These are phyloP conservation scores for Halocynthia roretzi DNA, from an alignment of 23 tunicate genomes.

Conservation along the genomic window DNA sequence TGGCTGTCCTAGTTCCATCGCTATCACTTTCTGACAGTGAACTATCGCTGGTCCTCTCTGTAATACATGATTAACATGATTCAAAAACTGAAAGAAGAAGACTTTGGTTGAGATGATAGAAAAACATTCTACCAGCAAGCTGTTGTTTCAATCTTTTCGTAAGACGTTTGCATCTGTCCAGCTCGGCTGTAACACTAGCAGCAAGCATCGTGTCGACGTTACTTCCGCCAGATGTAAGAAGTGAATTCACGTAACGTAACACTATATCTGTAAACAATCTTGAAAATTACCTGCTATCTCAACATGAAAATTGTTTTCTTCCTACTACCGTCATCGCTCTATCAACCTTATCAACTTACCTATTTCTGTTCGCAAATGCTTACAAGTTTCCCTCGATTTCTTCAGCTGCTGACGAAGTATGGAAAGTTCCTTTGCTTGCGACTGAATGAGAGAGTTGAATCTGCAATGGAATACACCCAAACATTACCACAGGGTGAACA, in stretches of 20 bases:
- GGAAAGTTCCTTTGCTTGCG: constrained; percentile 89
- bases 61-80: not conserved
- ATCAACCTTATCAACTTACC: constrained; percentile 32
- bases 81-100: not conserved
- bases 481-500: no score
- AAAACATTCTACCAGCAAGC: constrained; percentile 6
- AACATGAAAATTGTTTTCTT: not conserved
- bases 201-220: constrained; percentile 37
- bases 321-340: not conserved
- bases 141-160: constrained; percentile 10
- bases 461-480: constrained; percentile 11
- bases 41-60: not conserved
- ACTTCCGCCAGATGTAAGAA: constrained; percentile 26
- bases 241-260: constrained; percentile 39
- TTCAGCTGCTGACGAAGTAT: constrained; percentile 40
- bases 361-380: constrained; percentile 57
- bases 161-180: constrained; percentile 46
- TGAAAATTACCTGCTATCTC: not conserved
- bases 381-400: constrained; percentile 49
- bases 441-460: constrained; percentile 79
- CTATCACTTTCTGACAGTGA: constrained; percentile 34
- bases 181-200: constrained; percentile 39
- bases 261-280: constrained; percentile 45
- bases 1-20: constrained; percentile 13
- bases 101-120: not conserved